phyloP scores from a whole-genome alignment of 2,888 invertebrate species.

The Argyresthia goedartella region DNA sequence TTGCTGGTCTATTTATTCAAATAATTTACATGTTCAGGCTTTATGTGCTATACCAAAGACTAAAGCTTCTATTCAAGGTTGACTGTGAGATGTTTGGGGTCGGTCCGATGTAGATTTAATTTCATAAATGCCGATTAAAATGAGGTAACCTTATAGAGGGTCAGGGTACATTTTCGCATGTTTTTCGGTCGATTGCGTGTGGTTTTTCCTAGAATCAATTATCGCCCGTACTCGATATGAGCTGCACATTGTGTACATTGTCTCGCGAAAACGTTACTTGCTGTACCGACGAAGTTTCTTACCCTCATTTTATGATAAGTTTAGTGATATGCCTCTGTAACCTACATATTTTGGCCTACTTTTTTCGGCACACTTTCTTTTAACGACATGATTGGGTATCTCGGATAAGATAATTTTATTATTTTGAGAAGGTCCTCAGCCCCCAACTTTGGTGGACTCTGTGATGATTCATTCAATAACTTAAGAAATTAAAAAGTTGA shows the following conservation, averaged over 20 bases:
- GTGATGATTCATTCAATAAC: too few relatives aligned
- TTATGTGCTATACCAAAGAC: background rate
- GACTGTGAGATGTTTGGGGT: background rate
- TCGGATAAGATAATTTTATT: too few relatives aligned
- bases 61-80: background rate
- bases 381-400: too few relatives aligned
- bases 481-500: too few relatives aligned
- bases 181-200: background rate
- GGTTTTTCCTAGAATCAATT: background rate
- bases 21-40: background rate
- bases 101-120: background rate
- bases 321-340: too few relatives aligned
- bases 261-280: background rate
- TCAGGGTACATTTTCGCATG: background rate
- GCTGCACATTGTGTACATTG: background rate
- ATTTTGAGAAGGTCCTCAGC: too few relatives aligned
- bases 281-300: background rate
- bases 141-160: background rate
- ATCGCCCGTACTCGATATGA: background rate
- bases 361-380: too few relatives aligned
- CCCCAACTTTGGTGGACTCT: too few relatives aligned
- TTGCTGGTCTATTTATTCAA: background rate
- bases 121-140: background rate
- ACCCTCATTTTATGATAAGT: background rate
- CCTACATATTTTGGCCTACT: too few relatives aligned